Evolutionary conservation across 2,797 vertebrate species (phyloP), one percentile per base, ranked within the genome.

Genomic region (Gymnothorax javanicus): DNA sequence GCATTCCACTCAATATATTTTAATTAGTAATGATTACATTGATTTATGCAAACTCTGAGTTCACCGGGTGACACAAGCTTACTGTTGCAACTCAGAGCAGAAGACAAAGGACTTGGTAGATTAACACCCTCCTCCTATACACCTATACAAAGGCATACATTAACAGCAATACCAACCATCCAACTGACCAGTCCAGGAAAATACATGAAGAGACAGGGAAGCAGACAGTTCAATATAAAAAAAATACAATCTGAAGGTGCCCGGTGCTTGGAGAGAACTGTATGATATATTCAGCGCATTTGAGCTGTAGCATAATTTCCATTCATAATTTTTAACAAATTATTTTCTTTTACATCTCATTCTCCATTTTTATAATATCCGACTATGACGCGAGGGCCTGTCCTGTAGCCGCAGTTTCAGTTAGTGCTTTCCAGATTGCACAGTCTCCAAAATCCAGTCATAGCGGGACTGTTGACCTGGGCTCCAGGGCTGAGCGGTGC

Each of bases 61-160:
- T 56, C 50, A 54, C 20, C 23, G 73, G n/a, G 77, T 23, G 52
- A 81, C 20, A 81, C 15, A 54, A 54, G 52, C 77, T 81, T 81
- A 4, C 23, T 23, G n/a, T n/a, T n/a, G 52, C 50, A 54, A 54
- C 77, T 81, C 69, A 54, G 82, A 85, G 85, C 59, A 89, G 88
- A 89, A 91, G 92, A 88, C 67, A 64, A 73, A 62, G 54, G 60
- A 88, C 87, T 84, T 89, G 87, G 77, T 83, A 27, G 54, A 67
- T 87, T 67, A 84, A 87, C 81, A 56, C 82, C 85, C 33, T 82
- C 12, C 64, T 50, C 20, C 3, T 6, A 17, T 84, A 11, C 58
- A 17, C 43, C 20, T 23, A 8, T 12, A 62, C 62, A 64, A 52
- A 33, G 77, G 20, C 20, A 77, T 60, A 62, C 27, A 83, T 27